Evolutionary conservation across 2,113 vertebrate species (phyloP).

Genomic region (Alligator sinensis): DNA sequence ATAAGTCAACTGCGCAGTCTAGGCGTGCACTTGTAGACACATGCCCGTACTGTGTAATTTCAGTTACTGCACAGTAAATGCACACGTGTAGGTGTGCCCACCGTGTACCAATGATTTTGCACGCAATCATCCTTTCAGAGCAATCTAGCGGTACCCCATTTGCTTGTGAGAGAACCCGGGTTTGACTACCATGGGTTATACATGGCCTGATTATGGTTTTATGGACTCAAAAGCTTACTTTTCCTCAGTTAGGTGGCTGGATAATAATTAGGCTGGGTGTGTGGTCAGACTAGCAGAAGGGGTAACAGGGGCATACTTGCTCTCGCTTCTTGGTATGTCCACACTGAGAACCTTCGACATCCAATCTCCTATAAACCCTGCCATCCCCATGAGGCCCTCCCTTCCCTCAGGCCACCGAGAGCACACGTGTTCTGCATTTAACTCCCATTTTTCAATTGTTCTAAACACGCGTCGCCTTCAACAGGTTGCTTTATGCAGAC

Average conservation of each 20-base stretch:
- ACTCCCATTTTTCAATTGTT: neutral
- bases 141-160: too few species aligned
- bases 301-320: neutral
- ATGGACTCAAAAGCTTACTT: too few species aligned
- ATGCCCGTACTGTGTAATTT: too few species aligned
- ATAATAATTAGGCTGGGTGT: neutral
- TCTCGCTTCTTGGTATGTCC: neutral
- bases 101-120: too few species aligned
- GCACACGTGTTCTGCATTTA: fast-evolving
- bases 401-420: fast-evolving
- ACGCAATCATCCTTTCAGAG: too few species aligned
- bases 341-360: neutral
- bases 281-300: neutral
- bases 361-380: neutral
- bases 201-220: too few species aligned
- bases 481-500: neutral
- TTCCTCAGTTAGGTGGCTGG: neutral
- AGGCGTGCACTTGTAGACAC: too few species aligned
- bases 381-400: neutral
- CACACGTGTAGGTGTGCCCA: too few species aligned
- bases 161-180: too few species aligned
- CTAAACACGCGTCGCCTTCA: fast-evolving
- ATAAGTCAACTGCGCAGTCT: too few species aligned
- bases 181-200: too few species aligned
- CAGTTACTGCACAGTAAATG: too few species aligned